A percentile compares a stretch with the other conserved stretches of the same genome.
phyloP scores from a whole-genome alignment of 1,140 invertebrate species.

The Leguminivora glycinivorella region DNA sequence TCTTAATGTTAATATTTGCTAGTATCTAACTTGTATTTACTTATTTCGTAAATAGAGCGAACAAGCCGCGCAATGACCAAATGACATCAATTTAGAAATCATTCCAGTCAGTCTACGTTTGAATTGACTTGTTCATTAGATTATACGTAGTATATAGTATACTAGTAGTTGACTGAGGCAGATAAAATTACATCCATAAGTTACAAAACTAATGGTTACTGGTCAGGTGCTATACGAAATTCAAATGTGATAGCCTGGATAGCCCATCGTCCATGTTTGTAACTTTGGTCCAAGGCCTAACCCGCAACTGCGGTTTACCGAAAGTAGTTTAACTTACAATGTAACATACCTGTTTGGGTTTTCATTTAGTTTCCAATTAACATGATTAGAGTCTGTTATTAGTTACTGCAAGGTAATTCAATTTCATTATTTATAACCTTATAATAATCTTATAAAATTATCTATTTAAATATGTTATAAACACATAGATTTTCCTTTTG shows the following conservation, averaged over 20 bases:
- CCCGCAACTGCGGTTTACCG: constrained; percentile 59
- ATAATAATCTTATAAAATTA: too few relatives aligned
- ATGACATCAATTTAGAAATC: too few relatives aligned
- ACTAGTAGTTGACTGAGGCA: not conserved
- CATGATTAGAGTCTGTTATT: not conserved
- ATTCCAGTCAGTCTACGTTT: too few relatives aligned
- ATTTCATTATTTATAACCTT: not conserved
- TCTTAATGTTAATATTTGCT: too few relatives aligned
- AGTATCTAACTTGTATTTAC: too few relatives aligned
- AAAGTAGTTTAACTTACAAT: constrained; percentile 66
- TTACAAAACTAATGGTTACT: constrained; percentile 27
- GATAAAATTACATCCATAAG: constrained; percentile 10
- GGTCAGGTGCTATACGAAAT: constrained; percentile 41
- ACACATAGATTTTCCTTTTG: too few relatives aligned
- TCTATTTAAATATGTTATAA: too few relatives aligned
- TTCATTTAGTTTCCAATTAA: constrained; percentile 30
- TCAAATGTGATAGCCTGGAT: constrained; percentile 42
- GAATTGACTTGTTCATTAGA: too few relatives aligned
- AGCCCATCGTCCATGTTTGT: constrained; percentile 38
- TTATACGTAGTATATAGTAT: not conserved
- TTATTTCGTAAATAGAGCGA: too few relatives aligned
- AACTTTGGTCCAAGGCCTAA: constrained; percentile 54
- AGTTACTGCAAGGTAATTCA: not conserved
- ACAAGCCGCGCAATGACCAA: too few relatives aligned
- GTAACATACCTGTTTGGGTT: constrained; percentile 55